Evolutionary conservation across 2,888 invertebrate genomes (phyloP).

Genomic region (Phyto melanocephala): DNA sequence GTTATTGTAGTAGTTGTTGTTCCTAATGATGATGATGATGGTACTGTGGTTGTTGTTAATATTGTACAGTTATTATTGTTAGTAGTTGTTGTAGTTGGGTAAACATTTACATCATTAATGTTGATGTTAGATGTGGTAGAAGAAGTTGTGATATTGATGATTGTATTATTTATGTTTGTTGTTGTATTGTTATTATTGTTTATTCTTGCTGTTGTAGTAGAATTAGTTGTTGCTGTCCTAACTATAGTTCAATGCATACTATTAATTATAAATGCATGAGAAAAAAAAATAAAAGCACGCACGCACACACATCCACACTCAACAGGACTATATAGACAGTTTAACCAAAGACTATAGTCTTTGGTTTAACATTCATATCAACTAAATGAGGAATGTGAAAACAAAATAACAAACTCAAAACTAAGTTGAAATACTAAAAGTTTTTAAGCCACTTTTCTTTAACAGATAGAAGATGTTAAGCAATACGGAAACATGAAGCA

Average conservation of each 20-base stretch:
- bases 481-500: no score
- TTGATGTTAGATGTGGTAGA: conserved; percentile 64
- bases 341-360: no score
- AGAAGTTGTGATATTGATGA: conserved; percentile 70
- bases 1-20: conserved; percentile 62
- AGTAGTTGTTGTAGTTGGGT: conserved; percentile 65
- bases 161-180: conserved; percentile 68
- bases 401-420: not conserved
- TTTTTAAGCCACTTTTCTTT: no score
- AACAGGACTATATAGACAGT: conserved; percentile 28
- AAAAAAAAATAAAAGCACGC: conserved; percentile 62
- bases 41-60: conserved; percentile 46
- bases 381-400: not conserved
- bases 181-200: conserved; percentile 58
- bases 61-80: conserved; percentile 35
- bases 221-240: conserved; percentile 70
- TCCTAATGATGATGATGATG: conserved; percentile 56
- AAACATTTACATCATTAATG: conserved; percentile 65
- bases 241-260: conserved; percentile 68
- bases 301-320: conserved; percentile 64
- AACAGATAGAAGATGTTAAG: no score
- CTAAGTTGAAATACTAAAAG: no score
- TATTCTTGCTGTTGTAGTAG: conserved; percentile 59
- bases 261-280: conserved; percentile 62
- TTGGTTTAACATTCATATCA: not conserved